Base-by-base conservation (phyloP, 2,888 invertebrate species). In the Tenthredo mesomela region DNA sequence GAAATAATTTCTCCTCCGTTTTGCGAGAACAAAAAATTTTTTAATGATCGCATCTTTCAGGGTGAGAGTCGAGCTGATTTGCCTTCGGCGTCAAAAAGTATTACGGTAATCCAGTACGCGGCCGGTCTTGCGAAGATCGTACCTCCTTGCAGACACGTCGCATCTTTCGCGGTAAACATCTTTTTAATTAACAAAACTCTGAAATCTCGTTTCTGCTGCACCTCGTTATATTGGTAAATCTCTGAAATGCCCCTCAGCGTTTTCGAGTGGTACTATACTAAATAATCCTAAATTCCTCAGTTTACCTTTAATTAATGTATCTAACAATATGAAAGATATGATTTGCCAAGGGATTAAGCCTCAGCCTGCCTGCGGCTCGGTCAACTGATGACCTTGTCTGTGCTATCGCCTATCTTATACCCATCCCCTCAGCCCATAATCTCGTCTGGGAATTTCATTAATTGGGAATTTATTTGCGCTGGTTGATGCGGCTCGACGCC, bases 401-500 rank as follows among this genome's bases (percentile, higher is more conserved):
- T 21, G 10, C 18, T 33, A 25, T 54, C 29, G 50, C 50, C 18
- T 7, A 37, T 54, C 33, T 54, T 33, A 12, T 5, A 47, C 43
- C 47, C 21, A 33, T 0, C 9, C 54, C 37, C 29, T 25, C 47
- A 43, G 43, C 4, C 10, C 47, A 37, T 47, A 18, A 77, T 78
- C 58, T 78, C 37, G 58, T 61, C 78, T 58, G 80, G 33, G 61
- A 40, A 80, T 61, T 80, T 61, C 80, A 61, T 80, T 61, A 61
- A 80, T 80, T 61, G 61, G 61, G 40, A 61, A 80, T 80, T 80
- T 80, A 80, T 80, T 61, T 61, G 40, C 40, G 15, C 77, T 33
- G 77, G 18, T 54, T 50, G 54, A 80, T 50, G 33, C 54, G 54
- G 54, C 54, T 77, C 77, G 15, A 25, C 77, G 33, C 50, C 29